These are phyloP conservation scores for Zoanthus sociatus DNA, from an alignment of 92 coral and sea anemone genomes.

Conservation along the genomic window DNA sequence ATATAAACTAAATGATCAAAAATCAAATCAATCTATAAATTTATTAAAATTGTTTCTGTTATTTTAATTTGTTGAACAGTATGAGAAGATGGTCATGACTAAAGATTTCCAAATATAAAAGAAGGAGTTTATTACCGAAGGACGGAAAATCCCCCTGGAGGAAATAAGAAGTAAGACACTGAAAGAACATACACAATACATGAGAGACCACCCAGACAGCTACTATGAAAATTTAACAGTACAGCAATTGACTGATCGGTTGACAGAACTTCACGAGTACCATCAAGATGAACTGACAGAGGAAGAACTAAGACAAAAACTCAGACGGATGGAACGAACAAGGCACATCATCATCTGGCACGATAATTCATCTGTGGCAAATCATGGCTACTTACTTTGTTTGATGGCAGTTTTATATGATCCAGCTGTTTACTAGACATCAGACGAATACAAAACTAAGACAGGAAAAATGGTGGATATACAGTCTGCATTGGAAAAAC, in stretches of 20 bases:
- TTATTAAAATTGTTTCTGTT: not conserved
- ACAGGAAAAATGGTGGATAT: conserved; percentile 28
- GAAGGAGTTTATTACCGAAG: conserved; percentile 30
- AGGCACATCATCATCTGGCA: conserved; percentile 41
- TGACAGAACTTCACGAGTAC: conserved; percentile 43
- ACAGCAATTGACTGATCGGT: conserved; percentile 21
- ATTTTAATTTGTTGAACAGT: not conserved
- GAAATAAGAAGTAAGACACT: conserved; percentile 46
- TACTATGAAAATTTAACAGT: conserved; percentile 27
- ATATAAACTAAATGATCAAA: not conserved
- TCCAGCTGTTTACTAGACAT: conserved; percentile 27
- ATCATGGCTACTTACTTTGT: conserved; percentile 45
- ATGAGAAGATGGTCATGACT: conserved; percentile 1
- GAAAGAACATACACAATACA: conserved; percentile 33
- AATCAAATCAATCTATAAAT: not conserved
- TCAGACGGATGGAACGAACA: conserved; percentile 24
- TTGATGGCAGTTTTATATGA: conserved; percentile 33
- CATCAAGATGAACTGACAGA: not conserved
- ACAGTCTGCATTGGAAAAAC: conserved; percentile 29
- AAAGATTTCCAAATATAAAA: not conserved
- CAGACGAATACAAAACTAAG: conserved; percentile 17
- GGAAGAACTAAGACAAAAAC: conserved; percentile 17
- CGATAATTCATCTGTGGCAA: conserved; percentile 48
- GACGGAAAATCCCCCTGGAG: conserved; percentile 51
- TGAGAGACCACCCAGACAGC: conserved; percentile 33